These are phyloP conservation scores for Enteromius viviparus DNA, from an alignment of 2,797 vertebrate species.

Conservation along the genomic window DNA sequence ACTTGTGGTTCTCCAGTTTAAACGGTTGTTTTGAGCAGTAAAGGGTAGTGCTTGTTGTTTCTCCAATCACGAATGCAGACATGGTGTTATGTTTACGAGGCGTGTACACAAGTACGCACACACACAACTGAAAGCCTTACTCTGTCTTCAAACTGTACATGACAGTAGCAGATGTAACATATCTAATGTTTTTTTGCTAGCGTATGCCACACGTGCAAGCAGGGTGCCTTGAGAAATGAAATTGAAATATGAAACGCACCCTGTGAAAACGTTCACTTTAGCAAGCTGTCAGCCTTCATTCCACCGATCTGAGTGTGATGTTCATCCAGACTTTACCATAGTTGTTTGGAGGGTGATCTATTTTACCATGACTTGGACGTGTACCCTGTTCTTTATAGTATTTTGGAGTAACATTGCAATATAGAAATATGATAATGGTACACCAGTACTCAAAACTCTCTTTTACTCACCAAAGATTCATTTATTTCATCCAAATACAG, in stretches of 20 bases:
- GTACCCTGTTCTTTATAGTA: too few species aligned
- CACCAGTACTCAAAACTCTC: background rate
- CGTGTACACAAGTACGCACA: background rate
- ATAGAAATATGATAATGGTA: background rate
- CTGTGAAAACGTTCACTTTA: background rate
- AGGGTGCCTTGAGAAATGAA: slow-evolving; percentile 7
- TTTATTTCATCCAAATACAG: background rate
- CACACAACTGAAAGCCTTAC: background rate
- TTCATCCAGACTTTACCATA: background rate
- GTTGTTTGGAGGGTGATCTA: background rate
- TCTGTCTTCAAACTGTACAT: background rate
- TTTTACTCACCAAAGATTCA: background rate
- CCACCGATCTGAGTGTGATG: background rate
- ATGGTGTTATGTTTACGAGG: too few species aligned
- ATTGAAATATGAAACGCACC: background rate
- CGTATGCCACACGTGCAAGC: background rate
- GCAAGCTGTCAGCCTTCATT: background rate
- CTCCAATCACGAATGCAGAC: too few species aligned
- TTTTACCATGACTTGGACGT: too few species aligned
- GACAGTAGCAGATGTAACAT: background rate
- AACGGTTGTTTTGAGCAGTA: too few species aligned
- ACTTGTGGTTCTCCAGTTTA: background rate
- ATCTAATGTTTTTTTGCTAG: background rate
- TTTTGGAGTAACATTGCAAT: background rate
- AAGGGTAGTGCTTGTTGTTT: too few species aligned